These are phyloP conservation scores for Triplophysa bombifrons DNA, from an alignment of 2,797 vertebrate genomes.

Conservation along the genomic window DNA sequence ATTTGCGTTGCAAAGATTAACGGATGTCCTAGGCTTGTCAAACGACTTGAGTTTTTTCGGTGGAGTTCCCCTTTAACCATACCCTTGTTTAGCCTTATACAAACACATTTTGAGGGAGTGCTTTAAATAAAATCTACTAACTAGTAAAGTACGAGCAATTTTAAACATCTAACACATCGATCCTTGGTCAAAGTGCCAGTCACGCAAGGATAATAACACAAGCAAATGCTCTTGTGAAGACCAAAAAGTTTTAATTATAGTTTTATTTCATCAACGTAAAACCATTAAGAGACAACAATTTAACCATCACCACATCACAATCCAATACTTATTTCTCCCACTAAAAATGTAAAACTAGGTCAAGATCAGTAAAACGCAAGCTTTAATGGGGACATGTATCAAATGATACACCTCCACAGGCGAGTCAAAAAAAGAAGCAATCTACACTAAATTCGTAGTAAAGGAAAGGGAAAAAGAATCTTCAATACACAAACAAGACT, in stretches of 20 bases:
- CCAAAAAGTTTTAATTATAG: constrained; percentile 40
- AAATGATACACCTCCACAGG: constrained; percentile 60
- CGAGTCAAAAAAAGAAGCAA: constrained; percentile 65
- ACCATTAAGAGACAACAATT: constrained; percentile 76
- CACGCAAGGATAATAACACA: background rate
- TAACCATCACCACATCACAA: constrained; percentile 76
- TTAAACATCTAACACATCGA: background rate
- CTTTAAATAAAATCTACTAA: background rate
- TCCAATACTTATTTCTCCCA: constrained; percentile 63
- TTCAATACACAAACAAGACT: constrained; percentile 66
- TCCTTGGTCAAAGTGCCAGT: background rate
- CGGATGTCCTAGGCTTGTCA: no score
- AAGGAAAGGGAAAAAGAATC: constrained; percentile 59
- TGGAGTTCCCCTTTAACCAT: no score
- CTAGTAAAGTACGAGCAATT: background rate
- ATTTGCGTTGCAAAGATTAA: no score
- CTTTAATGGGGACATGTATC: constrained; percentile 50
- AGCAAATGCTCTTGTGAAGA: constrained; percentile 1
- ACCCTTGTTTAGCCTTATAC: no score
- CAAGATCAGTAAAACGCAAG: constrained; percentile 78
- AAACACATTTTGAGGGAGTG: no score
- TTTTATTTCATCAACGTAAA: constrained; percentile 84
- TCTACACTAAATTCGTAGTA: constrained; percentile 58
- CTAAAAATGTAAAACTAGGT: constrained; percentile 82
- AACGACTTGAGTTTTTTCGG: no score